These are phyloP conservation scores for Zoanthus sociatus DNA, from an alignment of 92 coral and sea anemone genomes.

Conservation along the genomic window DNA sequence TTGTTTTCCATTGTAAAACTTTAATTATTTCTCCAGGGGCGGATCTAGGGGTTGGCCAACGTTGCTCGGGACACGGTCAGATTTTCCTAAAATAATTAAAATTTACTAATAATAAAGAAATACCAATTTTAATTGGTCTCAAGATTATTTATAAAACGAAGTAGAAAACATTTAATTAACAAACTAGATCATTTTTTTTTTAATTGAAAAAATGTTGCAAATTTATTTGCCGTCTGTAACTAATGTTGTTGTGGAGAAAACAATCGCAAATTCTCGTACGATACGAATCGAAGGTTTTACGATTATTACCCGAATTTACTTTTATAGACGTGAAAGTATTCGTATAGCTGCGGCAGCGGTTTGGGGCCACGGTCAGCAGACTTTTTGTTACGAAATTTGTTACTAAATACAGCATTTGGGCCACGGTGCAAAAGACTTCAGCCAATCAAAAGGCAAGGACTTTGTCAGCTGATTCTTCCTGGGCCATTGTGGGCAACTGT, in stretches of 20 bases:
- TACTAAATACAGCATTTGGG: neutral
- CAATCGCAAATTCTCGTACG: neutral
- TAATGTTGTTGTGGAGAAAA: neutral
- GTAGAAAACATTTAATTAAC: too few species aligned
- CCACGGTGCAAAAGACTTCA: conserved; percentile 9
- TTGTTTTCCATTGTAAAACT: too few species aligned
- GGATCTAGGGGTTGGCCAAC: conserved; percentile 42
- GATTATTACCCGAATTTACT: neutral
- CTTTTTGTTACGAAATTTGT: conserved; percentile 36
- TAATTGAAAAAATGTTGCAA: neutral
- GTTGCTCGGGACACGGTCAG: conserved; percentile 45
- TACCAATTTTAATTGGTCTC: too few species aligned
- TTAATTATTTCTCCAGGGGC: neutral
- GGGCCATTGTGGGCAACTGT: too few species aligned
- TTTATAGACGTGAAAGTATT: neutral
- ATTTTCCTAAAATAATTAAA: neutral
- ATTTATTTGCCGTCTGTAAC: neutral
- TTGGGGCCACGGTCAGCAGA: conserved; percentile 36
- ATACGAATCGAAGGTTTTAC: neutral
- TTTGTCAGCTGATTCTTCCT: neutral
- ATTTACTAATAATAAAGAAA: too few species aligned
- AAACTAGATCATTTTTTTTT: neutral
- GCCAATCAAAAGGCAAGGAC: conserved; percentile 1
- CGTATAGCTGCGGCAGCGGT: conserved; percentile 3
- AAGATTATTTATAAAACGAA: too few species aligned